Evolutionary conservation across 2,797 vertebrate genomes (phyloP).

Genomic region (Mionectes olivaceus): DNA sequence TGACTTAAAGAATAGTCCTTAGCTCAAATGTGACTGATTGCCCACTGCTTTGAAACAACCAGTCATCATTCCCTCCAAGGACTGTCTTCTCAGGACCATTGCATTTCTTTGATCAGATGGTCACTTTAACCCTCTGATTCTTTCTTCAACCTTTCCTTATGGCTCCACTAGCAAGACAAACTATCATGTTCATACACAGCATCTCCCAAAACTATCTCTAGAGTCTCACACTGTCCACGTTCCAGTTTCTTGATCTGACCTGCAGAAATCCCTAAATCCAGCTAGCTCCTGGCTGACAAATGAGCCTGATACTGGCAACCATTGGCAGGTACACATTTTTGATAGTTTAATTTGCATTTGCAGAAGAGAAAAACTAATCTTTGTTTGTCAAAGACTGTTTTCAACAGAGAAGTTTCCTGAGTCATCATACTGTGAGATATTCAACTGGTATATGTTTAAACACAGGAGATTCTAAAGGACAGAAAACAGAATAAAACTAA

Average conservation of each 20-base stretch:
- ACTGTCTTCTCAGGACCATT: not conserved
- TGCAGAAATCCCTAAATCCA: not conserved
- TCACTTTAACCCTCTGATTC: not conserved
- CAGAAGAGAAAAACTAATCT: not conserved
- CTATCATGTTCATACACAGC: not conserved
- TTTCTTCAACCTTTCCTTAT: not conserved
- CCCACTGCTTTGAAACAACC: not conserved
- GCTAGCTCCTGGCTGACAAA: not conserved
- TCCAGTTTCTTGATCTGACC: not conserved
- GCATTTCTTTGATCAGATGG: not conserved
- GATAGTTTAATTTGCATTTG: not conserved
- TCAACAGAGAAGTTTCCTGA: not conserved
- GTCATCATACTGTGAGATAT: not conserved
- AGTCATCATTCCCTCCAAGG: not conserved
- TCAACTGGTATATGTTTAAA: not conserved
- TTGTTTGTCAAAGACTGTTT: not conserved
- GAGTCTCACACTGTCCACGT: not conserved
- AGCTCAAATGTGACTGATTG: constrained; percentile 5
- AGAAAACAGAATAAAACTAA: not conserved
- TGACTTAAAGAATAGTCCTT: not conserved
- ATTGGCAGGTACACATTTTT: not conserved
- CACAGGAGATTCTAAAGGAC: not conserved
- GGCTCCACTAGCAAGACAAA: not conserved
- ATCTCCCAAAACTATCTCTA: not conserved
- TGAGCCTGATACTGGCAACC: not conserved